Evolutionary conservation across 1,140 invertebrate genomes (phyloP).

Genomic region (Halictus rubicundus): DNA sequence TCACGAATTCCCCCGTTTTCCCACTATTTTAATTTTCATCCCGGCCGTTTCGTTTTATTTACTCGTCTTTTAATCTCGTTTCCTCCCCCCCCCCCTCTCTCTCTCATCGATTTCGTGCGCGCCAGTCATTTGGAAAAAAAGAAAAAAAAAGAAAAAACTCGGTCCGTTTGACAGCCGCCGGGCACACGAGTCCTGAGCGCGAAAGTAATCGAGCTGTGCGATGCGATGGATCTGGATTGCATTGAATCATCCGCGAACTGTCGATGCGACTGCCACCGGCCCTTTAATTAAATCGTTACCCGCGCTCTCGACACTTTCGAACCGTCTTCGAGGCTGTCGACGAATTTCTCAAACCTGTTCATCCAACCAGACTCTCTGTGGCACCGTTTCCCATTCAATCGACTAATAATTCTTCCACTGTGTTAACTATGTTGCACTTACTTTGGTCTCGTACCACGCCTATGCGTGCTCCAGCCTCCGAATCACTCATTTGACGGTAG

Average conservation of each 20-base stretch:
- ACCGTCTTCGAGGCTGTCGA: not conserved
- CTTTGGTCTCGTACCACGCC: no score
- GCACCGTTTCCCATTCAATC: no score
- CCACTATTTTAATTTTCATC: not conserved
- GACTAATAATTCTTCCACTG: no score
- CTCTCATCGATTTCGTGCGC: conserved; percentile 41
- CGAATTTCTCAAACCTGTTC: no score
- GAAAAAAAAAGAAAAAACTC: not conserved
- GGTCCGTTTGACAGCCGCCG: conserved; percentile 15
- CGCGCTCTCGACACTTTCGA: not conserved
- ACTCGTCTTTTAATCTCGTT: conserved; percentile 34
- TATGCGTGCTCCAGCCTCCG: no score
- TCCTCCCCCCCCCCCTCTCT: conserved; percentile 1
- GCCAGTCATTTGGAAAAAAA: conserved; percentile 33
- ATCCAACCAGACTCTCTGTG: no score
- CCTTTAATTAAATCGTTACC: not conserved
- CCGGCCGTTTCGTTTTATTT: conserved; percentile 23
- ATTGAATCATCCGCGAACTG: conserved; percentile 55
- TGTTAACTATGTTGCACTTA: no score
- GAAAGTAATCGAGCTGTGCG: conserved; percentile 49
- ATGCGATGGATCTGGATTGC: conserved; percentile 43
- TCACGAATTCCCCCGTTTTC: not conserved
- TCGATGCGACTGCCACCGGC: conserved; percentile 22
- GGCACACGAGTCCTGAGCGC: conserved; percentile 29
- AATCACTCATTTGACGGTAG: no score